These are phyloP conservation scores for Protaetia brevitarsis DNA, from an alignment of 1,140 invertebrate genomes.

Conservation along the genomic window DNA sequence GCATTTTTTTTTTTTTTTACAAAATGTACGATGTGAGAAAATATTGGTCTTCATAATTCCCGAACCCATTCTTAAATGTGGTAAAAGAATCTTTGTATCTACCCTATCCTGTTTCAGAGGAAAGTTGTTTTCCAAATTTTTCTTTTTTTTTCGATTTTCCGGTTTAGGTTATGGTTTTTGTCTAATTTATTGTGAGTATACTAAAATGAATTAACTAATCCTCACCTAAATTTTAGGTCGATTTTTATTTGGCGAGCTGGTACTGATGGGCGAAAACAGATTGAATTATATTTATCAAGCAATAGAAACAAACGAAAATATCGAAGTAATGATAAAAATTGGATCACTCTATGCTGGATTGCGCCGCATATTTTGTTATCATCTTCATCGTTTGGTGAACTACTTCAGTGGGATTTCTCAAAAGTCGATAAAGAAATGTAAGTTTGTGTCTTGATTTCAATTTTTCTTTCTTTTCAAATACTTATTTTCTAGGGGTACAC, in stretches of 20 bases:
- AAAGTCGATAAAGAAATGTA: not conserved
- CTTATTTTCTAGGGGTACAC: not conserved
- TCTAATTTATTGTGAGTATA: too few species aligned
- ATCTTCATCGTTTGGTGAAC: conserved; percentile 53
- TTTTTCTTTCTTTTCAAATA: not conserved
- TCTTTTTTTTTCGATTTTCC: too few species aligned
- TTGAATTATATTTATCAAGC: conserved; percentile 38
- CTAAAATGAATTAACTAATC: too few species aligned
- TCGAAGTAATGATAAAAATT: conserved; percentile 39
- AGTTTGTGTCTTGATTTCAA: not conserved
- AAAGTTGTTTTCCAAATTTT: too few species aligned
- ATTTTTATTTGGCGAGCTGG: conserved; percentile 58
- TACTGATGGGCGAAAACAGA: conserved; percentile 54
- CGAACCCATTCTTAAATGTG: too few species aligned
- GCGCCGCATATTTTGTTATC: conserved; percentile 50
- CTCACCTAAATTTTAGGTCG: conserved; percentile 45
- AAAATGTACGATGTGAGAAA: too few species aligned
- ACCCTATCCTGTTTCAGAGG: too few species aligned
- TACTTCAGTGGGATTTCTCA: conserved; percentile 50
- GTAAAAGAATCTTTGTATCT: too few species aligned
- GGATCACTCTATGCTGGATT: conserved; percentile 58
- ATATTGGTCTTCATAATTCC: too few species aligned
- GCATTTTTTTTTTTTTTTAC: too few species aligned
- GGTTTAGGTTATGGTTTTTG: too few species aligned
- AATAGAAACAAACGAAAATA: conserved; percentile 33